Evolutionary conservation across 1,140 invertebrate species (phyloP).

Genomic region (Drosophila varians): DNA sequence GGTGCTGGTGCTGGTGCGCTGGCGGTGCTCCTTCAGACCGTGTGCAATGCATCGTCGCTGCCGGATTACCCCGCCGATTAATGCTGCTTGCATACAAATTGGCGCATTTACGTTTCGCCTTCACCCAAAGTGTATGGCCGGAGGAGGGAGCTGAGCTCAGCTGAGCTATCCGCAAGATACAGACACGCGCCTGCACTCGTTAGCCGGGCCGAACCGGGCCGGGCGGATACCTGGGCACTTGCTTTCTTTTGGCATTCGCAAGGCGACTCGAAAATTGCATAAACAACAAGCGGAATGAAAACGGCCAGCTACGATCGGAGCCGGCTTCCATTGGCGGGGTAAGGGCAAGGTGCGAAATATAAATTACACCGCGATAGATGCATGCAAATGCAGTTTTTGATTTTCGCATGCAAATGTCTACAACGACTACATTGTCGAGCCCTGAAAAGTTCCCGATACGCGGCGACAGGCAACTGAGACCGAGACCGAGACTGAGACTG

Average conservation of each 20-base stretch:
- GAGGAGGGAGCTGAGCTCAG: not conserved
- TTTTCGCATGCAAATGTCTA: constrained; percentile 42
- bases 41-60: constrained; percentile 67
- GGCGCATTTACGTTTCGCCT: constrained; percentile 64
- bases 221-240: constrained; percentile 31
- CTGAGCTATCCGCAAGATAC: constrained; percentile 53
- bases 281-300: constrained; percentile 71
- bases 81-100: constrained; percentile 80
- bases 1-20: not conserved
- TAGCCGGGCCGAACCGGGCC: constrained; percentile 33
- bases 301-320: constrained; percentile 4
- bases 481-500: constrained; percentile 2
- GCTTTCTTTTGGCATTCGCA: constrained; percentile 46
- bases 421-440: constrained; percentile 17
- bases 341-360: constrained; percentile 60
- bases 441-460: constrained; percentile 16
- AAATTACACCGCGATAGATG: constrained; percentile 68
- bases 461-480: constrained; percentile 13
- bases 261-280: constrained; percentile 60
- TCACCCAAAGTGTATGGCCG: not conserved
- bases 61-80: constrained; percentile 74
- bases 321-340: not conserved
- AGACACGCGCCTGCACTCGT: constrained; percentile 70
- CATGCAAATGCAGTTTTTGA: constrained; percentile 63
- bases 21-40: no score